Evolutionary conservation across 1,140 invertebrate species (phyloP).

Genomic region (Brachystomella parvula): DNA sequence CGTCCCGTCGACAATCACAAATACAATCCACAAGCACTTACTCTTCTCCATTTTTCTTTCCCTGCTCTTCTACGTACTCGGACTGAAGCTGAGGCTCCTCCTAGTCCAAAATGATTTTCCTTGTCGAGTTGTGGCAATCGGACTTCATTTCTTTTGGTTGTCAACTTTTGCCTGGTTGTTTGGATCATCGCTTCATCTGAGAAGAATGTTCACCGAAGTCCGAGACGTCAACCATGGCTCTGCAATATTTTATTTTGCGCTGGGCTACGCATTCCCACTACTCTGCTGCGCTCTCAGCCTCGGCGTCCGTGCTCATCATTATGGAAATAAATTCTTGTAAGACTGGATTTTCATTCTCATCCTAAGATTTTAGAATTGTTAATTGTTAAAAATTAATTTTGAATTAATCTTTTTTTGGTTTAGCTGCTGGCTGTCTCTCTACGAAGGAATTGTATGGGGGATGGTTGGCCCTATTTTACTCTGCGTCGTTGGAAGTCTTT

Average conservation of each 20-base stretch:
- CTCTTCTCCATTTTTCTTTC: constrained; percentile 78
- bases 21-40: constrained; percentile 88
- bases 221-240: constrained; percentile 91
- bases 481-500: constrained; percentile 66
- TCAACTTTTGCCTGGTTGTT: constrained; percentile 80
- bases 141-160: constrained; percentile 64
- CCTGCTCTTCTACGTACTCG: constrained; percentile 76
- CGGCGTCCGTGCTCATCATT: constrained; percentile 87
- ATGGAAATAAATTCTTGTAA: constrained; percentile 88
- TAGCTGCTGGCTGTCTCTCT: constrained; percentile 90
- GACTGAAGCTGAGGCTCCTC: constrained; percentile 65
- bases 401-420: constrained; percentile 37
- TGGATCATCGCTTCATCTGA: constrained; percentile 83
- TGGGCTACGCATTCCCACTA: constrained; percentile 89
- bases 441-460: constrained; percentile 84
- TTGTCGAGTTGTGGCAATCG: constrained; percentile 60
- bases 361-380: neutral
- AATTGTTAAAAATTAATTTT: neutral
- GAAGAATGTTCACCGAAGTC: constrained; percentile 90
- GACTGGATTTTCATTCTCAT: constrained; percentile 42
- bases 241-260: constrained; percentile 88
- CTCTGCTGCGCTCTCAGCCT: constrained; percentile 83
- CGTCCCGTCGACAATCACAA: constrained; percentile 75
- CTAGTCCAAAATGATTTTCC: constrained; percentile 54
- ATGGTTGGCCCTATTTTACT: constrained; percentile 74